Evolutionary conservation across 2,113 vertebrate species (phyloP).

Genomic region (Chunga burmeisteri): DNA sequence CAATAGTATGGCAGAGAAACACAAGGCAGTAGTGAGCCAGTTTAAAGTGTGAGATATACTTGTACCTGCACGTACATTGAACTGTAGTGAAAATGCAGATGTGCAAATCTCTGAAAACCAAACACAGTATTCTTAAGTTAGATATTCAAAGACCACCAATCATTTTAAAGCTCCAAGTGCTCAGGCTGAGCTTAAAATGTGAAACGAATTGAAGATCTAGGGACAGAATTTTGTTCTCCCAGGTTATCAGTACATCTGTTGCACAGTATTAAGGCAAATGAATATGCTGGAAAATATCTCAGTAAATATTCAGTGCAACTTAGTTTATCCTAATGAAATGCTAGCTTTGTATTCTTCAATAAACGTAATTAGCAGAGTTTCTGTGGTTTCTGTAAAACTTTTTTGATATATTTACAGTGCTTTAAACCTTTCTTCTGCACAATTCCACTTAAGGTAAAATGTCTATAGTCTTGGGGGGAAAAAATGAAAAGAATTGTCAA

Average conservation of each 20-base stretch:
- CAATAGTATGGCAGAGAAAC: background rate
- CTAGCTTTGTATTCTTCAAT: background rate
- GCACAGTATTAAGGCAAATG: background rate
- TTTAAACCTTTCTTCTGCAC: background rate
- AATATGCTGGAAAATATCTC: background rate
- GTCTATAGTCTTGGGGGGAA: rapidly evolving
- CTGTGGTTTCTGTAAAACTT: background rate
- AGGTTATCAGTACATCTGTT: background rate
- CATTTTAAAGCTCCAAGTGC: background rate
- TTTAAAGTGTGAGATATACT: background rate
- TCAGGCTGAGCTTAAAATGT: background rate
- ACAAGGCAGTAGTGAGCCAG: background rate
- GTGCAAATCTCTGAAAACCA: background rate
- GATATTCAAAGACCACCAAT: background rate
- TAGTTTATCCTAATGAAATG: background rate
- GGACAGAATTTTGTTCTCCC: background rate
- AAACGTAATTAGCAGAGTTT: background rate
- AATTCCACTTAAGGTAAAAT: background rate
- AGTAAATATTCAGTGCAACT: background rate
- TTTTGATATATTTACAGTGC: background rate
- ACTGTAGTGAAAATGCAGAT: background rate
- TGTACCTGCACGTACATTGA: background rate
- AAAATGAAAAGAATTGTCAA: background rate
- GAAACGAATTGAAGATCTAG: background rate
- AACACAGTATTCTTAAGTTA: background rate